A percentile compares a stretch with the other conserved stretches of the same genome.
Conservation (phyloP, 2,797 vertebrate genomes). For the Leptodactylus fallax region DNA sequence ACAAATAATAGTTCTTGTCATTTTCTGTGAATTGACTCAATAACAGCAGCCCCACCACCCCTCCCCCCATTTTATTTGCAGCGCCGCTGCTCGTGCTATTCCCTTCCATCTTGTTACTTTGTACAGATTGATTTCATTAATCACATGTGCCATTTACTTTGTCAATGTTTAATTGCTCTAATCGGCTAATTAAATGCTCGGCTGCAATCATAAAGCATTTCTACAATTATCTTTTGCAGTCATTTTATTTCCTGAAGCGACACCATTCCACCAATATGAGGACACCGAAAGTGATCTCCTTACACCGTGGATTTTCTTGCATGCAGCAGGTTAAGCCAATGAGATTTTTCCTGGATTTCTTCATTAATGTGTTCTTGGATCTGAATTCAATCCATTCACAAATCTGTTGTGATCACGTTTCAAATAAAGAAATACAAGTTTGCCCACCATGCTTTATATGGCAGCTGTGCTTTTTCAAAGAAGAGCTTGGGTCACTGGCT, state of each 20-base stretch:
- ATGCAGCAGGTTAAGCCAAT: neutral
- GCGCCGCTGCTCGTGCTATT: neutral
- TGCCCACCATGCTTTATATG: neutral
- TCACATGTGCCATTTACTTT: conserved; percentile 65
- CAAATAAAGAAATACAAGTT: neutral
- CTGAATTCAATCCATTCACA: neutral
- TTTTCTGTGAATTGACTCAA: conserved; percentile 23
- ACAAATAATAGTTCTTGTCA: conserved; percentile 8
- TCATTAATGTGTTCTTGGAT: neutral
- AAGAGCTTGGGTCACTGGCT: neutral
- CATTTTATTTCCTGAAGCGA: conserved; percentile 50
- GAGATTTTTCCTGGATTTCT: neutral
- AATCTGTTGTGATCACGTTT: neutral
- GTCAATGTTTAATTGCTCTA: conserved; percentile 65
- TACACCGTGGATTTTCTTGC: neutral
- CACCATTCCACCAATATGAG: neutral
- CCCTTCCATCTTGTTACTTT: conserved; percentile 59
- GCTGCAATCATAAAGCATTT: conserved; percentile 62
- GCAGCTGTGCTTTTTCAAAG: neutral
- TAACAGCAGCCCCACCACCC: neutral
- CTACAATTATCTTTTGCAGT: conserved; percentile 48
- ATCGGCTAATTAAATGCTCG: conserved; percentile 64
- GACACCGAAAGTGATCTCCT: neutral
- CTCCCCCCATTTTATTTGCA: neutral
- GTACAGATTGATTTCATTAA: conserved; percentile 63